These are phyloP conservation scores for Heliconius charithonia DNA, from an alignment of 2,888 invertebrate genomes.

Conservation along the genomic window DNA sequence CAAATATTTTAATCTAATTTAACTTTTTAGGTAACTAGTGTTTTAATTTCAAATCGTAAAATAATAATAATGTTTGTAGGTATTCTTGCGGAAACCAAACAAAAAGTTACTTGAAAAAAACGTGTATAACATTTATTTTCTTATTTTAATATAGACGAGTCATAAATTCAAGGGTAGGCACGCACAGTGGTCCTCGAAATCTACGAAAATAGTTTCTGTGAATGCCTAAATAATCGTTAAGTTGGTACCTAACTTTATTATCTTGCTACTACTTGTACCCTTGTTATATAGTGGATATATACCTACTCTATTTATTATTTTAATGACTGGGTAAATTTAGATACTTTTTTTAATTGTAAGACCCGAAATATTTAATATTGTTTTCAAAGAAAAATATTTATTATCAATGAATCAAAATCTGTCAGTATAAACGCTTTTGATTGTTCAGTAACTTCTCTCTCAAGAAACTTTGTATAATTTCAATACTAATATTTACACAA, in stretches of 20 bases:
- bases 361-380: too few relatives aligned
- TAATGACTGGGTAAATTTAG: background rate
- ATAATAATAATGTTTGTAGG: background rate
- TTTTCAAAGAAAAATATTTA: background rate
- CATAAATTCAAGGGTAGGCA: conserved; percentile 8
- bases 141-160: background rate
- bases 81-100: background rate
- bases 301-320: background rate
- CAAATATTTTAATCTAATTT: too few relatives aligned
- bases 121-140: background rate
- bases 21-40: background rate
- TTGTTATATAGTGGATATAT: background rate
- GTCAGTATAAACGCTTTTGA: background rate
- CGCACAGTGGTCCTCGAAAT: conserved; percentile 62
- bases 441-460: background rate
- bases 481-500: too few relatives aligned
- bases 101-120: background rate
- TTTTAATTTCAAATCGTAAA: background rate
- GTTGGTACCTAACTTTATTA: conserved; percentile 9
- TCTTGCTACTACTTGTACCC: background rate
- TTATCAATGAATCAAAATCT: background rate
- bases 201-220: conserved; percentile 10
- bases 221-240: conserved; percentile 8
- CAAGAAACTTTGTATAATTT: background rate
- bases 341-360: too few relatives aligned